Evolutionary conservation across 2,888 invertebrate genomes (phyloP), one percentile per base, ranked within the genome.

Genomic region (Chrysomela aeneicollis): DNA sequence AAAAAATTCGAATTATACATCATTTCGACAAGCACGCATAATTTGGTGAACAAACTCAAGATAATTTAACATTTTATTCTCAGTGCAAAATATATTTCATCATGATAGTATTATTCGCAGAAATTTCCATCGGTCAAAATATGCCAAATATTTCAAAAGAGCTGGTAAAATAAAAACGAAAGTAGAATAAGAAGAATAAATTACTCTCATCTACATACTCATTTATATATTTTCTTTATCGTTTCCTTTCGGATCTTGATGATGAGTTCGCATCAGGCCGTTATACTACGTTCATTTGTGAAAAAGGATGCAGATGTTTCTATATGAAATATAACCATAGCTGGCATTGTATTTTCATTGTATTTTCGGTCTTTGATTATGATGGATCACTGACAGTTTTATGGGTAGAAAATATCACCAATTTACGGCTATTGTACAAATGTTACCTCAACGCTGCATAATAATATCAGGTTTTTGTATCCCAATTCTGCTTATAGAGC

Each of bases 271-370:
- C n/a, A n/a, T 1, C 12, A 42, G 8, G 42, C 42, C 32, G 4
- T 35, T 35, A 10, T 2, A 35, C 10, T 10, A 35, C n/a, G 10
- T 9, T 10, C 32, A 35, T 8, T 42, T 42, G 42, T 42, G 42
- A 15, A 15, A 42, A 15, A 42, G 42, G 42, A 42, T 42, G 26
- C 57, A 26, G 47, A 57, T 57, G 57, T 57, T 57, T 57, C 37
- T 46, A 22, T 46, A 26, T 57, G 55, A 26, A 55, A 47, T 46
- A 57, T 26, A 15, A 32, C 22, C 17, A 42, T 15, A 12, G 21
- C 18, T 22, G 12, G 19, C n/a, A n/a, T n/a, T 37, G 54, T 35
- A 54, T 32, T 37, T 37, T 19, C 21, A 42, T 42, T 55, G 30
- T 57, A 22, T 42, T 17, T 17, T 22, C 57, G 30, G 30, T 46